These are phyloP conservation scores for Drosophila flavopinicola DNA, from an alignment of 2,888 invertebrate species.

Conservation along the genomic window DNA sequence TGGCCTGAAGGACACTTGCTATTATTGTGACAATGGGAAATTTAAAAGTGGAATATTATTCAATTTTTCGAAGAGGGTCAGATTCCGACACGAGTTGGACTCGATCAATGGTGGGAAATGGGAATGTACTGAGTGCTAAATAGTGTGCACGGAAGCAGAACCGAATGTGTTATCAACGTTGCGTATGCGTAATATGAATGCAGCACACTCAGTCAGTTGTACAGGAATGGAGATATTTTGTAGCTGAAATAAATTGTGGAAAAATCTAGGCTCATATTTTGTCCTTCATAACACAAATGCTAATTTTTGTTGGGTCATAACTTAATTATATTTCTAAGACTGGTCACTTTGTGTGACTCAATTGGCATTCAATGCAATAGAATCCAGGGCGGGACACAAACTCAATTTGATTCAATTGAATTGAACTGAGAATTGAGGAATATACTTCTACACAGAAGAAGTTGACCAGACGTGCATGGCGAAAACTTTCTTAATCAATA, in stretches of 20 bases:
- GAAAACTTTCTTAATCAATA: constrained; percentile 72
- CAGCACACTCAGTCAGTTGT: background rate
- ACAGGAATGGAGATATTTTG: background rate
- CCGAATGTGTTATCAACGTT: background rate
- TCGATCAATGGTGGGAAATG: constrained; percentile 8
- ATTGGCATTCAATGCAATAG: constrained; percentile 49
- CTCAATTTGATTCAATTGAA: constrained; percentile 42
- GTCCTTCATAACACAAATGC: background rate
- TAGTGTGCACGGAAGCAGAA: constrained; percentile 1
- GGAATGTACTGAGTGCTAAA: constrained; percentile 1
- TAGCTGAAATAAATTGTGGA: too few species aligned
- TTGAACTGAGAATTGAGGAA: constrained; percentile 29
- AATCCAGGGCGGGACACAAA: constrained; percentile 28
- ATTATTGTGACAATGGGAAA: background rate
- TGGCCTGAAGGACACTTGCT: background rate
- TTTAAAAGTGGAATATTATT: constrained; percentile 5
- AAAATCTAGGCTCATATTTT: background rate
- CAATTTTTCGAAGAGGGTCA: background rate
- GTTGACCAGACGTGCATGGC: constrained; percentile 52
- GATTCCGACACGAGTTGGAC: background rate
- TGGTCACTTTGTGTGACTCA: constrained; percentile 26
- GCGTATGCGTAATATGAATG: constrained; percentile 5
- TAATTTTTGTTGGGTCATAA: constrained; percentile 9
- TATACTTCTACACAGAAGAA: constrained; percentile 10
- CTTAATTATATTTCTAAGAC: constrained; percentile 30